Evolutionary conservation across 2,797 vertebrate genomes (phyloP).

Genomic region (Acestrorhynchus altus): DNA sequence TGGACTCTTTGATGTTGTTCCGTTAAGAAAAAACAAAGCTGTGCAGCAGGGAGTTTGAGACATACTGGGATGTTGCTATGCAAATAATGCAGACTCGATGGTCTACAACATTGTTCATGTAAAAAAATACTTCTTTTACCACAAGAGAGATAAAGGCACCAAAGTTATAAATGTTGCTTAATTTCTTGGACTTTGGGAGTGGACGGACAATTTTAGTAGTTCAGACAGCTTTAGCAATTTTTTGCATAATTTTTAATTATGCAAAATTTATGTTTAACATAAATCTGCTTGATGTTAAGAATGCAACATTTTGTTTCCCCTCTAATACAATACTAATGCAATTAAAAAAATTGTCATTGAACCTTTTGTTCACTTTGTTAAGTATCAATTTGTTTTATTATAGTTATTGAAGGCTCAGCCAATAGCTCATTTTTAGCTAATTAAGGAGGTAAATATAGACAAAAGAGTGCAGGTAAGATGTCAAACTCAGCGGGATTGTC

Average conservation of each 20-base stretch:
- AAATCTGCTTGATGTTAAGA: not conserved
- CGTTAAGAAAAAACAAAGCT: slow-evolving; percentile 50
- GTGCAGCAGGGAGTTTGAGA: slow-evolving; percentile 48
- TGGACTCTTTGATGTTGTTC: slow-evolving; percentile 48
- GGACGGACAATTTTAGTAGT: not conserved
- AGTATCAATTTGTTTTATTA: not conserved
- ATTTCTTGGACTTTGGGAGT: not conserved
- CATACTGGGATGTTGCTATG: slow-evolving; percentile 53
- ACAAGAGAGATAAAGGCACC: not conserved
- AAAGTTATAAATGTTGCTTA: not conserved
- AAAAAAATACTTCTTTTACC: not conserved
- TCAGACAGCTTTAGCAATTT: not conserved
- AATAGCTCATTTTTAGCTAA: slow-evolving; percentile 16
- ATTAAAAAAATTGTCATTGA: no score
- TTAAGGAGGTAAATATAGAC: slow-evolving; percentile 30
- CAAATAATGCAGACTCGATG: slow-evolving; percentile 42
- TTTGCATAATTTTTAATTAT: not conserved
- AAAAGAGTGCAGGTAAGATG: not conserved
- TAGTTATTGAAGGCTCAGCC: not conserved
- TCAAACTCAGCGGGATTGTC: slow-evolving; percentile 22
- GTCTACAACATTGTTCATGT: slow-evolving; percentile 17
- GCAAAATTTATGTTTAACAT: no score
- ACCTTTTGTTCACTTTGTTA: not conserved
- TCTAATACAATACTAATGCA: not conserved
- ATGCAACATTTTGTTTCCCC: not conserved